Evolutionary conservation across 2,797 vertebrate genomes (phyloP), one percentile per base, ranked within the genome.

Genomic region (Pempheris klunzingeri): DNA sequence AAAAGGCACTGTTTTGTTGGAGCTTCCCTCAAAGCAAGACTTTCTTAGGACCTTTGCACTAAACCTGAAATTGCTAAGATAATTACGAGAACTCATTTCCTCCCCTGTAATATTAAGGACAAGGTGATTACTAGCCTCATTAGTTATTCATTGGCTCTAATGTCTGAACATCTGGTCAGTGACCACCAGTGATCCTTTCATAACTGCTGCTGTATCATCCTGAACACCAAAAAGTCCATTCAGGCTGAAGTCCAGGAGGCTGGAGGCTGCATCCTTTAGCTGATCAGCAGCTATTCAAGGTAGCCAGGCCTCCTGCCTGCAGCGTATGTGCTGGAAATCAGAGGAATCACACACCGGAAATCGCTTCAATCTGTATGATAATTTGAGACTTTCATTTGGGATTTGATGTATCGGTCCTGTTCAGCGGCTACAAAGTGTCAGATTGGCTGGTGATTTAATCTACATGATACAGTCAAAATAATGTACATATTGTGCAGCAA

Each of bases 101-200:
- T 61, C 50, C 64, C 58, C 50, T 74, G 53, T 71, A 55, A 82
- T 67, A 77, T 77, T 44, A 64, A 80, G 47, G 41, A 71, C 20
- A 49, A 83, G 63, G 67, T 59, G 72, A 89, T 84, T 89, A 59
- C 62, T 15, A 59, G 66, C 74, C 83, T 90, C 86, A 93, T 94
- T 87, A 86, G 74, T 84, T 90, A 93, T 92, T 92, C 89, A 92
- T 92, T 89, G 84, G 84, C 71, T 89, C 77, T 84, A 75, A 87
- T 85, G 75, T 92, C 81, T 41, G 36, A 88, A 91, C 92, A 92
- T 88, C 86, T 92, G 88, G 89, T 87, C 86, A 90, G 86, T 90
- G 85, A 91, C 77, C 74, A 82, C 78, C 71, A 79, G 78, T 89
- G 87, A 87, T 85, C 81, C 61, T 77, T 80, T 80, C 80, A 77